Evolutionary conservation across 2,888 invertebrate species (phyloP).

Genomic region (Pachymerium ferrugineum): DNA sequence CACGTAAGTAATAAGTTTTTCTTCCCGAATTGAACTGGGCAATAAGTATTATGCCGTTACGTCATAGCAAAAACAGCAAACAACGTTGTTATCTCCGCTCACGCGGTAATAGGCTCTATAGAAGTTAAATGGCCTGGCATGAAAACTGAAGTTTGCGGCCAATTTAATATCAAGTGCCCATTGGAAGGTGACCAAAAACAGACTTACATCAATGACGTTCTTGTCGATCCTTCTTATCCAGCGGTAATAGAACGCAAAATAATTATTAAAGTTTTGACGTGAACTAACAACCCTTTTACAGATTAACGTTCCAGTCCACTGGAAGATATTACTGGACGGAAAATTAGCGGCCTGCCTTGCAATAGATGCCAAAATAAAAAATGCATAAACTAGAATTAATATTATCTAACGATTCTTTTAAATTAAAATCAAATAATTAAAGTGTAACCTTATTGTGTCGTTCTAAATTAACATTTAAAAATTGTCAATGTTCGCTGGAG

Average conservation of each 20-base stretch:
- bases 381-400: not conserved
- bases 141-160: not conserved
- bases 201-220: not conserved
- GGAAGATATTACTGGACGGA: not conserved
- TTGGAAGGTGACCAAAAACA: not conserved
- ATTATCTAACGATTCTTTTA: not conserved
- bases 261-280: not conserved
- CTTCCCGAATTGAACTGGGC: too few relatives aligned
- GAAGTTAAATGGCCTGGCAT: not conserved
- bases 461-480: not conserved
- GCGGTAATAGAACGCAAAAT: not conserved
- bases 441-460: not conserved
- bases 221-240: not conserved
- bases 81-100: not conserved
- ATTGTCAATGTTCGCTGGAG: too few relatives aligned
- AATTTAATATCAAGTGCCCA: conserved; percentile 1
- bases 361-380: not conserved
- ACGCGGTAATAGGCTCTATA: not conserved
- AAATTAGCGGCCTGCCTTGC: not conserved
- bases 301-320: not conserved
- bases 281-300: too few relatives aligned
- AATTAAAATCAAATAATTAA: not conserved
- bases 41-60: not conserved
- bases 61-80: too few relatives aligned
- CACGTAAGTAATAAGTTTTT: not conserved